Base-by-base conservation (phyloP, 2,113 vertebrate species). In the Barbus barbus region DNA sequence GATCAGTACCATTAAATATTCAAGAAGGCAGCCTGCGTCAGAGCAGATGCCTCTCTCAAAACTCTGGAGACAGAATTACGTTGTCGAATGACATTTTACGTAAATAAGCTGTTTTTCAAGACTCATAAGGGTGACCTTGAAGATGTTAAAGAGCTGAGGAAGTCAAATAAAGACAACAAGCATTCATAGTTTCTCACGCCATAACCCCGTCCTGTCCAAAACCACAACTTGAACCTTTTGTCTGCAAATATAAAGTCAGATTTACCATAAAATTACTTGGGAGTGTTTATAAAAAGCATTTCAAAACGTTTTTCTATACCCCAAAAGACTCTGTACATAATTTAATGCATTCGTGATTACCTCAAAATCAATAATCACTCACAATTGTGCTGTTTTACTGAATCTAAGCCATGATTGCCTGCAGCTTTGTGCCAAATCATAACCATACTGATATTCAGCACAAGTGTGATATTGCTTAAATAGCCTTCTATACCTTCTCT, bases 1-100 rank as follows among this genome's bases (percentile, higher is more conserved):
- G 22, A 72, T 72, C 22, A 72, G 48, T 77, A 77, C 20, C 18
- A 77, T 77, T 36, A 77, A 77, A 77, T 77, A 77, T 77, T 77
- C 28, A 58, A 26, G 44, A 53, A 31, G 16, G 16, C 41, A 74
- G 36, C 12, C 69, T 72, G 38, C 65, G n/a, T 72, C 69, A 44
- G 69, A 72, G 12, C 38, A 44, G 69, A 72, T n/a, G 69, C 69
- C 22, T 44, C 36, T 72, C 22, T 72, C 38, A 72, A 24, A 14
- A 38, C 38, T 72, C 69, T 44, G 11, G 38, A 72, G 69, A 72
- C 11, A 41, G 31, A 5, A 44, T 44, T 72, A 44, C 22, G 0
- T 44, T 72, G 38, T 44, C 36, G 0, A 72, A 72, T n/a, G 1
- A 72, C 69, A 44, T 72, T 24, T 1, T 72, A 26, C 44, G 69